Conservation (phyloP, 1,140 invertebrate species). For the Phymorhynchus buccinoides region DNA sequence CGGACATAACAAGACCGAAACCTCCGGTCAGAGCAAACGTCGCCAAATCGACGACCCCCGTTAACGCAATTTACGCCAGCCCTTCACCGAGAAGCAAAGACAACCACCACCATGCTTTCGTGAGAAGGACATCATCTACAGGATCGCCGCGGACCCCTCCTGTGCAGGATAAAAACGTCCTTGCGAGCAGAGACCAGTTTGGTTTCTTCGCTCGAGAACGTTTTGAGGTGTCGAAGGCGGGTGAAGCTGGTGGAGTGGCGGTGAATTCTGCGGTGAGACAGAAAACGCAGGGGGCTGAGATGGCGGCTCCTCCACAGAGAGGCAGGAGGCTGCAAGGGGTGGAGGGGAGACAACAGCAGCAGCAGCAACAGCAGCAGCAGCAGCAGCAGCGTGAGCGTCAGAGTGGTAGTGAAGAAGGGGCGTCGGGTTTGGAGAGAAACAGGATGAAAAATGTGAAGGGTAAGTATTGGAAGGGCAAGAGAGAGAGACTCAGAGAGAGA, state of each 20-base stretch:
- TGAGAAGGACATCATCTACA: background rate
- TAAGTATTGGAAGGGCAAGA: no score
- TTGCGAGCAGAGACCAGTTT: background rate
- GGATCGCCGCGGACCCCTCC: background rate
- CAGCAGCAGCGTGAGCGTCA: background rate
- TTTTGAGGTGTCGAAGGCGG: background rate
- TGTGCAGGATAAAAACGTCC: background rate
- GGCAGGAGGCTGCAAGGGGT: background rate
- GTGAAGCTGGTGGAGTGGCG: background rate
- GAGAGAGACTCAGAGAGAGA: no score
- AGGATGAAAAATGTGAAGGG: no score
- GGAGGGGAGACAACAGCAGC: background rate
- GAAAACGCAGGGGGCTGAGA: background rate
- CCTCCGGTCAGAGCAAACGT: background rate
- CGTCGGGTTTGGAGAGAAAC: no score
- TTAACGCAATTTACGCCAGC: background rate
- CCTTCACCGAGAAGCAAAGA: background rate
- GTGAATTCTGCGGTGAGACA: background rate
- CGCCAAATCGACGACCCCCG: background rate
- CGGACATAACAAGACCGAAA: background rate
- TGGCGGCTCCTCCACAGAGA: background rate
- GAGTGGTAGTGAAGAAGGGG: background rate
- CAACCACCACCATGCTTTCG: background rate
- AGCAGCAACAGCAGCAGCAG: background rate
- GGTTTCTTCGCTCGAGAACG: background rate